Evolutionary conservation across 2,797 vertebrate species (phyloP), one percentile per base, ranked within the genome.

Genomic region (Sebastes trivittatus): DNA sequence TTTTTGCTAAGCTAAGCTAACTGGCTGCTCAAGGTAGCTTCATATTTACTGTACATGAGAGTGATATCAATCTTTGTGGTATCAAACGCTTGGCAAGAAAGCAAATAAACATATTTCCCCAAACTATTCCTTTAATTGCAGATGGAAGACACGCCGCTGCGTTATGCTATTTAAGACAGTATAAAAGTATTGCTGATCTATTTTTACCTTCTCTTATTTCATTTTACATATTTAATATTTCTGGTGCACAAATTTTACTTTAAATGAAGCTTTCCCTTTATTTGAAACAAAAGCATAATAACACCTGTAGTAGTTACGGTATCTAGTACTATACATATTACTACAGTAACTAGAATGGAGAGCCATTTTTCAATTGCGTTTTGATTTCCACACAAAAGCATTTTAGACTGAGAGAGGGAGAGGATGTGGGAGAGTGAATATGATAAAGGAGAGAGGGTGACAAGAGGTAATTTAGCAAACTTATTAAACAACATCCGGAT

Each of bases 401-500:
- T 55, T 36, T 64, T 55, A 64, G 34, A 55, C 27, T 11, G 60
- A 76, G 38, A 30, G 13, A 66, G 64, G n/a, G 27, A 22, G 61
- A 71, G 34, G 38, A 52, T 38, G 42, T 64, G 36, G 36, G 66
- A 46, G 49, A 79, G 46, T 13, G 56, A 64, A 58, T 30, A 67
- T 75, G 78, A 89, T 86, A 77, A 78, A 81, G 68, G 8, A 65
- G 75, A 60, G 22, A 60, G 20, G 60, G 27, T 61, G 70, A 61
- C 22, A 68, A 14, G n/a, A 83, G 60, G 70, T 77, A 56, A 77
- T 83, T 75, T 54, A 56, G 16, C 60, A 61, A 84, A 80, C 63
- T 32, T 79, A 79, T 84, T 78, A 73, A 85, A 85, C 75, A 78
- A 73, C 73, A 78, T 55, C 77, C 27, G 6, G 58, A 81, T 85